Evolutionary conservation across 2,888 invertebrate genomes (phyloP).

Genomic region (Philopedon plagiatum): DNA sequence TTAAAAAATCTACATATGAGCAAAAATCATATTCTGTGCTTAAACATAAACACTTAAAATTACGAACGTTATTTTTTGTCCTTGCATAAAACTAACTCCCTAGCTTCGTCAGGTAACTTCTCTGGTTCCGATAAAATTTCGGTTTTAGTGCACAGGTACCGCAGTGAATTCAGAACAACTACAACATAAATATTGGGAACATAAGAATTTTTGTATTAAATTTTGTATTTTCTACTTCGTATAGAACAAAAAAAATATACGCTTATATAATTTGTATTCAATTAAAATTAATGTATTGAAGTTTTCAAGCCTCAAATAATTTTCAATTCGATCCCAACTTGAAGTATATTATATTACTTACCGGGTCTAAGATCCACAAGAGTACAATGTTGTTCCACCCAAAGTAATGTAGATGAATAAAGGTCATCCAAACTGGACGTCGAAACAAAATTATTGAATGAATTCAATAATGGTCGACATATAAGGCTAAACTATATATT

Average conservation of each 20-base stretch:
- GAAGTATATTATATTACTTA: no score
- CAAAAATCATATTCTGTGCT: constrained; percentile 28
- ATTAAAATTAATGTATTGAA: no score
- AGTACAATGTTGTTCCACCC: constrained; percentile 98
- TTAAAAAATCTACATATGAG: constrained; percentile 26
- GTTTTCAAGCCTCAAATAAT: no score
- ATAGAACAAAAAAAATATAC: no score
- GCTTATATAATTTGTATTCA: no score
- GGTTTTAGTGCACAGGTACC: constrained; percentile 91
- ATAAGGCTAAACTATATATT: constrained; percentile 88
- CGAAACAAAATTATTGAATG: constrained; percentile 93
- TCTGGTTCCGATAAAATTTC: constrained; percentile 93
- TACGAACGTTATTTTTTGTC: constrained; percentile 41
- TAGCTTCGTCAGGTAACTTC: constrained; percentile 90
- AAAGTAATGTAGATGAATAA: constrained; percentile 90
- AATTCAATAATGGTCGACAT: constrained; percentile 89
- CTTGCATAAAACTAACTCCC: constrained; percentile 75
- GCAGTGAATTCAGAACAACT: constrained; percentile 94
- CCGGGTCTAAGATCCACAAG: constrained; percentile 94
- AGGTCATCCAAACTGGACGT: constrained; percentile 93
- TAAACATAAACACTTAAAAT: constrained; percentile 16
- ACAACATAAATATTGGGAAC: constrained; percentile 66
- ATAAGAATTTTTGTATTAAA: no score
- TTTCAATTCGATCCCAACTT: no score
- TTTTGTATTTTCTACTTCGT: no score